Evolutionary conservation across 1,140 invertebrate species (phyloP).

Genomic region (Drosophila rhopaloa): DNA sequence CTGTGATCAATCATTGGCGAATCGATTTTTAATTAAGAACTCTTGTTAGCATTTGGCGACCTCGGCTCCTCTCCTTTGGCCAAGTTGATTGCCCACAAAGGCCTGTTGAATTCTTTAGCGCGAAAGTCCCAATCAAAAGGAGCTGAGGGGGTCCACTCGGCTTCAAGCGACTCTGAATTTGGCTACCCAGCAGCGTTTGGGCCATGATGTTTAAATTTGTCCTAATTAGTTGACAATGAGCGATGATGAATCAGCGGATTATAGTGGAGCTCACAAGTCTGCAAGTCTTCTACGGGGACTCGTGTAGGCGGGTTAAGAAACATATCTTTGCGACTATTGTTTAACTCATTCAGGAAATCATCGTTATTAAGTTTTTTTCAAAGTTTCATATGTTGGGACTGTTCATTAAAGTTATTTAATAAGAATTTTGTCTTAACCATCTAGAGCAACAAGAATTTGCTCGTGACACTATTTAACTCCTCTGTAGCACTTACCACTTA

Average conservation of each 20-base stretch:
- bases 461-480: too few relatives aligned
- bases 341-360: conserved; percentile 4
- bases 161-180: conserved; percentile 13
- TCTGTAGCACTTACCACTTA: too few relatives aligned
- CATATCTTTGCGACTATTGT: neutral
- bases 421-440: too few relatives aligned
- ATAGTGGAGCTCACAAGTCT: conserved; percentile 1
- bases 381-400: too few relatives aligned
- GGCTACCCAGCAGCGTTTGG: conserved; percentile 42
- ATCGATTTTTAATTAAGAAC: conserved; percentile 85
- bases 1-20: conserved; percentile 82
- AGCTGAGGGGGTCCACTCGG: conserved; percentile 16
- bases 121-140: conserved; percentile 49
- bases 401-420: too few relatives aligned
- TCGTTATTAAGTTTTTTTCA: neutral
- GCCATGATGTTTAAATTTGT: conserved; percentile 78
- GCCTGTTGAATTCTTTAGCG: conserved; percentile 68
- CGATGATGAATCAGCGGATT: conserved; percentile 72
- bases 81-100: conserved; percentile 71
- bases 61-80: conserved; percentile 17
- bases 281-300: neutral
- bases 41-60: conserved; percentile 82
- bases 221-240: conserved; percentile 83
- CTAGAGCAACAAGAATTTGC: too few relatives aligned
- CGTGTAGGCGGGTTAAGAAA: conserved; percentile 11